Evolutionary conservation across 2,888 invertebrate genomes (phyloP).

Genomic region (Polylopha cassiicola): DNA sequence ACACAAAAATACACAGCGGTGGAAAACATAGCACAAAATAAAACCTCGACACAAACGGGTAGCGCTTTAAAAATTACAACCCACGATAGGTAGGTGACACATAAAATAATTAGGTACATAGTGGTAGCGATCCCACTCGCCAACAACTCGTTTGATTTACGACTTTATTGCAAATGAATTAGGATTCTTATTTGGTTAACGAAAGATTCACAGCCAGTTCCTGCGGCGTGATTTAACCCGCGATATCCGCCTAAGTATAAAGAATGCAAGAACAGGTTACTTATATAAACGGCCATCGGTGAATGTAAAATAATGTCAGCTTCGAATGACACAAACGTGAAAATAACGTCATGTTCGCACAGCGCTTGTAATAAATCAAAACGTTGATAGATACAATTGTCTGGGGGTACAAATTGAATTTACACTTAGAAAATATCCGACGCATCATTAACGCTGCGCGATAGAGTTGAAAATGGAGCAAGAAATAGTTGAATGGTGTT

Average conservation of each 20-base stretch:
- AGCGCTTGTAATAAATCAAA: slow-evolving; percentile 37
- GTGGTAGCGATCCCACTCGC: slow-evolving; percentile 39
- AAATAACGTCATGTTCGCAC: slow-evolving; percentile 31
- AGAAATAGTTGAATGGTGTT: slow-evolving; percentile 8
- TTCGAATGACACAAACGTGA: slow-evolving; percentile 30
- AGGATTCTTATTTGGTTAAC: too few relatives aligned
- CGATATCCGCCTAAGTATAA: not conserved
- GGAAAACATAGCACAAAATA: slow-evolving; percentile 21
- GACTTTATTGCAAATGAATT: slow-evolving; percentile 14
- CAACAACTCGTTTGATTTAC: slow-evolving; percentile 22
- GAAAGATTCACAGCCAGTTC: too few relatives aligned
- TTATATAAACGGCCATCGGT: slow-evolving; percentile 17
- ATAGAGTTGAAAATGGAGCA: slow-evolving; percentile 20
- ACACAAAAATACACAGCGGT: too few relatives aligned
- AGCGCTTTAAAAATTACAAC: slow-evolving; percentile 45
- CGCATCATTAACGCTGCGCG: slow-evolving; percentile 2
- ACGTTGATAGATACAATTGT: slow-evolving; percentile 35
- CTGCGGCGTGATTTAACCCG: too few relatives aligned
- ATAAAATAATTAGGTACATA: slow-evolving; percentile 30
- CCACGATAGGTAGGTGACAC: slow-evolving; percentile 50
- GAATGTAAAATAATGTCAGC: slow-evolving; percentile 29
- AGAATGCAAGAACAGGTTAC: not conserved
- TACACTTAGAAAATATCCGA: not conserved
- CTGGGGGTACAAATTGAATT: slow-evolving; percentile 8
- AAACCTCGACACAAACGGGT: slow-evolving; percentile 37